phyloP scores from a whole-genome alignment of 2,113 vertebrate genomes.

The Ancistrus triradiatus region DNA sequence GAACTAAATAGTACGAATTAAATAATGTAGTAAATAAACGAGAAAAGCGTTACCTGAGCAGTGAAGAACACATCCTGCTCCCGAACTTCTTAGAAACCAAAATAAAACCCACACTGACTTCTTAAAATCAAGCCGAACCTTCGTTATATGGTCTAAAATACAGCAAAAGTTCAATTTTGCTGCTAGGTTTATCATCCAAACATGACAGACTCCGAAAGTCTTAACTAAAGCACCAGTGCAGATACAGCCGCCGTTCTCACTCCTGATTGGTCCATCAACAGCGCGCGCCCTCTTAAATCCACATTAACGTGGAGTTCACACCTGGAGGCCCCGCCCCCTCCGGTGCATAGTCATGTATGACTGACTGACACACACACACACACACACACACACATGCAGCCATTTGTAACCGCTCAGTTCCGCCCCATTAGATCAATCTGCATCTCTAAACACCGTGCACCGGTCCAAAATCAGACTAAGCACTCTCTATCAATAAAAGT shows the following conservation, averaged over 20 bases:
- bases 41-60: slow-evolving; percentile 21
- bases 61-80: not conserved
- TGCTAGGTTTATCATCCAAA: not conserved
- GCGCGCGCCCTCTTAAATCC: not conserved
- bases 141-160: too few species aligned
- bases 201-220: not conserved
- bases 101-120: not conserved
- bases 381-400: too few species aligned
- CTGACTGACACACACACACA: too few species aligned
- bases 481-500: too few species aligned
- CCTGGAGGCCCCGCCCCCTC: slow-evolving; percentile 43
- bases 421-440: too few species aligned
- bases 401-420: too few species aligned
- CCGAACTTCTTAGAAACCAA: not conserved
- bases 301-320: slow-evolving; percentile 57
- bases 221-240: not conserved
- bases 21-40: not conserved
- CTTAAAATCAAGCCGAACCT: not conserved
- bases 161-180: not conserved
- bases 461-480: too few species aligned
- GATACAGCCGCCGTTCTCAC: not conserved
- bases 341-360: too few species aligned
- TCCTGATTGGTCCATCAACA: slow-evolving; percentile 14
- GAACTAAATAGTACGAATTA: not conserved
- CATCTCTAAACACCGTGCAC: too few species aligned